Evolutionary conservation across 1,140 invertebrate species (phyloP).

Genomic region (Phymastichus coffea): DNA sequence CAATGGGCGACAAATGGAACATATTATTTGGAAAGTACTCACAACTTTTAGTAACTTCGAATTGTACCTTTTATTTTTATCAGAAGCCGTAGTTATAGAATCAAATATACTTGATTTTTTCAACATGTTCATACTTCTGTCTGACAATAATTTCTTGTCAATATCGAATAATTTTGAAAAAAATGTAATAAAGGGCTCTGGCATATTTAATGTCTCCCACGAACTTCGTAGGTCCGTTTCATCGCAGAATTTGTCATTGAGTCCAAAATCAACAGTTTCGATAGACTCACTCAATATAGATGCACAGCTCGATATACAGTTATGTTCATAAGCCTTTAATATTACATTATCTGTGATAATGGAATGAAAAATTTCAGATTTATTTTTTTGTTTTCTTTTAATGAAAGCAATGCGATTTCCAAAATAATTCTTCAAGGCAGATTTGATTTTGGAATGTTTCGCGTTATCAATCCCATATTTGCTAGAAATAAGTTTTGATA

Average conservation of each 20-base stretch:
- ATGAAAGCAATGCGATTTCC: not conserved
- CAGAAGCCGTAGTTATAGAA: not conserved
- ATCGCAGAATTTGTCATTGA: slow-evolving; percentile 5
- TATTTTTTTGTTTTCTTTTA: not conserved
- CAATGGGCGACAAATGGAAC: not conserved
- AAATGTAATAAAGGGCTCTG: not conserved
- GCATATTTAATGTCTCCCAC: not conserved
- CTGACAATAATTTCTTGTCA: not conserved
- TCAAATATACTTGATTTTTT: not conserved
- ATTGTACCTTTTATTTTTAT: not conserved
- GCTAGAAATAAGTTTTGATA: not conserved
- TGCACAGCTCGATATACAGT: not conserved
- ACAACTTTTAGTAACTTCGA: not conserved
- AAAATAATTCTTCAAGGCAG: not conserved
- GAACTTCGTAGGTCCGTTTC: not conserved
- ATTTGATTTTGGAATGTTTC: not conserved
- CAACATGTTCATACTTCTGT: not conserved
- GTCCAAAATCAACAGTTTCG: not conserved
- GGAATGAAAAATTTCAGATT: not conserved
- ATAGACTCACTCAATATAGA: not conserved
- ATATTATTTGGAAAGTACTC: not conserved
- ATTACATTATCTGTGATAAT: not conserved
- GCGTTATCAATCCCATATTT: not conserved
- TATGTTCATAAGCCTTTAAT: not conserved
- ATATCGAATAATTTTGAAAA: not conserved